Base-by-base conservation (phyloP, 2,797 vertebrate genomes). In the Trichosurus vulpecula region DNA sequence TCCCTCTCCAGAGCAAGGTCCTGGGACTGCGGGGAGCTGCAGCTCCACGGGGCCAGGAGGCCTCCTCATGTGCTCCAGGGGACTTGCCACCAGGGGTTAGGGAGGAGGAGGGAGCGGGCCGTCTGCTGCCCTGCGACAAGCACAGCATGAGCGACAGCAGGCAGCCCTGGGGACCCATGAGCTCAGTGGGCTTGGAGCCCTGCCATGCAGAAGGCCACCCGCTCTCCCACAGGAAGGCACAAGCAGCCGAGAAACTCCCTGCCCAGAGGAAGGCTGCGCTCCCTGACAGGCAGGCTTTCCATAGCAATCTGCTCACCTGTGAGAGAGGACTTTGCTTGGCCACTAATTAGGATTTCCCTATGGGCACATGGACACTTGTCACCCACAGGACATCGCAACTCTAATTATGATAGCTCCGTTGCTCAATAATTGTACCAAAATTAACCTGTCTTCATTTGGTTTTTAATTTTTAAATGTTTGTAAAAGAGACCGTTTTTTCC, bases 381-480 rank as follows among this genome's bases (percentile, higher is more conserved):
- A 97, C 97, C 98, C 97, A 97, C 99, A 98, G 98, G 98, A 98
- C 97, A 98, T 95, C 57, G 97, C 98, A 98, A 98, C 97, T 98
- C 98, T 98, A 98, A 99, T 98, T 98, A 98, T 98, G 98, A 99
- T 98, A 97, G 97, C 97, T 98, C 97, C 97, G 98, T 98, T 98
- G 98, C 98, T 98, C 98, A 98, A 97, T 96, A 98, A 98, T 98
- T 98, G 98, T 98, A 98, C 98, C 98, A 98, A 98, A 99, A 98
- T 98, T 98, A 99, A 99, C 98, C 98, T 96, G 98, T 98, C 98
- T 96, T 98, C 98, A 98, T 98, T 98, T 98, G 98, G 98, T 98
- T 99, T 99, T 98, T 99, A 98, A 99, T 99, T 99, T 99, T 99
- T 99, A 99, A 99, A 99, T 99, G 99, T 99, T 99, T 99, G 99